Percentiles rank a stretch among this genome's conserved stretches.
These are phyloP conservation scores for Pedionomus torquatus DNA, from an alignment of 2,113 vertebrate genomes.

Conservation along the genomic window DNA sequence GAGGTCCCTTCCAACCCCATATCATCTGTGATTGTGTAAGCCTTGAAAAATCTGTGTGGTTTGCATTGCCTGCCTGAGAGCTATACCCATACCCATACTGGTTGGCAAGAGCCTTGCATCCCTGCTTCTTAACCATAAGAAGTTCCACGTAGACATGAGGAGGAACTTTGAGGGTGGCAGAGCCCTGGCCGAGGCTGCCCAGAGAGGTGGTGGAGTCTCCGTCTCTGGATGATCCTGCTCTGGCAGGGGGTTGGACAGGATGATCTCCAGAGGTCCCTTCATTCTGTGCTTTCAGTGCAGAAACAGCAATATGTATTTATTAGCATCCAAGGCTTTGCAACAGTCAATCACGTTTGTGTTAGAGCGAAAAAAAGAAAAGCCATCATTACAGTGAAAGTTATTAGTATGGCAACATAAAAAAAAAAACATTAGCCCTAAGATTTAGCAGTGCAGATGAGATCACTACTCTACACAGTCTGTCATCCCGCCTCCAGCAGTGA, in stretches of 20 bases:
- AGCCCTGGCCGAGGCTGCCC: too few relatives aligned
- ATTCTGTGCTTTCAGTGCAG: background rate
- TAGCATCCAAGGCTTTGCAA: background rate
- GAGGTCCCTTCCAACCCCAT: too few relatives aligned
- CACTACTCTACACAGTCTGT: background rate
- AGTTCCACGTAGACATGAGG: too few relatives aligned
- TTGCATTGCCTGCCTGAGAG: background rate
- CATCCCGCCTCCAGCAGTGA: slow-evolving; percentile 28
- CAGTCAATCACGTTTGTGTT: background rate
- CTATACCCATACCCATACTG: background rate
- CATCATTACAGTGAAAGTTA: background rate
- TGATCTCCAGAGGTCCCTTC: too few relatives aligned
- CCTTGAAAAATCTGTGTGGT: background rate
- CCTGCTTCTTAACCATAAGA: too few relatives aligned
- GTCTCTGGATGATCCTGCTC: too few relatives aligned
- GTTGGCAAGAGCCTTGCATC: background rate
- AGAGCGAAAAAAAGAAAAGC: background rate
- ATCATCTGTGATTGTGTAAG: background rate
- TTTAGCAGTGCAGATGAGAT: slow-evolving; percentile 62
- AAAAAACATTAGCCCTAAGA: background rate
- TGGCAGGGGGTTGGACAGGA: too few relatives aligned
- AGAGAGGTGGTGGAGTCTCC: too few relatives aligned
- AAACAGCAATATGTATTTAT: background rate
- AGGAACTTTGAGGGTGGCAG: too few relatives aligned
- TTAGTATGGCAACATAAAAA: background rate